Conservation (phyloP, 2,888 invertebrate genomes). For the Limnephilus marmoratus region DNA sequence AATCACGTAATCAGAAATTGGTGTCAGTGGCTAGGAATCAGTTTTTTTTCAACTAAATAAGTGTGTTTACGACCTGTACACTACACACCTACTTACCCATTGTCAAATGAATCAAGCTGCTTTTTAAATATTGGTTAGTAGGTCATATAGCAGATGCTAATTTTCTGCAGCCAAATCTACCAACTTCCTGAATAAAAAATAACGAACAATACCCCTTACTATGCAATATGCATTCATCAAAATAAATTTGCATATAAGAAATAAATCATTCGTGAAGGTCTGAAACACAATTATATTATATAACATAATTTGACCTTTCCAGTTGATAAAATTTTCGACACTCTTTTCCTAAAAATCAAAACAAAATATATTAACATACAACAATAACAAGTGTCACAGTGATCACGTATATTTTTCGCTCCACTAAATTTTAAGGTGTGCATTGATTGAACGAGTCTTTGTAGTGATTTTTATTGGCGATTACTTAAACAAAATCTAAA, state of each 20-base stretch:
- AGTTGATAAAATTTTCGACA: not conserved
- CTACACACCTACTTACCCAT: not conserved
- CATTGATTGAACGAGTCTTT: too few species aligned
- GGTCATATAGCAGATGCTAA: not conserved
- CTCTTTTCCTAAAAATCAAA: not conserved
- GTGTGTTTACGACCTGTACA: not conserved
- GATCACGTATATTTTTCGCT: too few species aligned
- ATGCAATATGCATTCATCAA: not conserved
- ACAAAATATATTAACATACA: too few species aligned
- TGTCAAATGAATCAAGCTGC: not conserved
- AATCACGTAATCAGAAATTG: not conserved
- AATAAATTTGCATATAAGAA: not conserved
- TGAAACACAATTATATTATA: not conserved
- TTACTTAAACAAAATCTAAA: too few species aligned
- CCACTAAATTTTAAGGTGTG: too few species aligned
- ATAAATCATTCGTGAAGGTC: not conserved
- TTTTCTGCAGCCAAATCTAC: not conserved
- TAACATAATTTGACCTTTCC: not conserved
- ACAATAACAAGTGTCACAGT: too few species aligned
- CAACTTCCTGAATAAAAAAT: not conserved
- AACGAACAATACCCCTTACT: not conserved
- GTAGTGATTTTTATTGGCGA: too few species aligned
- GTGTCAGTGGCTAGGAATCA: not conserved
- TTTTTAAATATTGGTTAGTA: not conserved
- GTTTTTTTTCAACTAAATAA: not conserved